phyloP scores from a whole-genome alignment of 2,888 invertebrate species.

The Actias luna region DNA sequence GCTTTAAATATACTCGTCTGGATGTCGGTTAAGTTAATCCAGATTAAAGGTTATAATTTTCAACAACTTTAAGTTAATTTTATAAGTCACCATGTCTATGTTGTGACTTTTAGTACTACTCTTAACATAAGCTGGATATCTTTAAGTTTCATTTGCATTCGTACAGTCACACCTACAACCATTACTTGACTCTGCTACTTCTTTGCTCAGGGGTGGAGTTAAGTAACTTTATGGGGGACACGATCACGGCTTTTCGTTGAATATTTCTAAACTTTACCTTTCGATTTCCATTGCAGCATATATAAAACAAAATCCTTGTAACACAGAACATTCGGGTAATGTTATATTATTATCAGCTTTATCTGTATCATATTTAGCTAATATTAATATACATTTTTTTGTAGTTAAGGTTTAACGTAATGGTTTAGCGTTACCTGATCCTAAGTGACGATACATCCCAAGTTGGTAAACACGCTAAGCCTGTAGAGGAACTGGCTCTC shows the following conservation, averaged over 20 bases:
- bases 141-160: conserved; percentile 10
- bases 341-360: background rate
- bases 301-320: background rate
- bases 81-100: background rate
- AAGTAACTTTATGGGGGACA: background rate
- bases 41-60: background rate
- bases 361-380: background rate
- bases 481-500: no score
- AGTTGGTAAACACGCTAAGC: no score
- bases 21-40: no score
- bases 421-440: no score
- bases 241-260: no score
- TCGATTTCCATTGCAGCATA: no score
- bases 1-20: no score
- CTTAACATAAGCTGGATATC: background rate
- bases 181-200: background rate
- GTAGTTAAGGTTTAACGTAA: no score
- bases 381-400: background rate
- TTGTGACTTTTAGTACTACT: background rate
- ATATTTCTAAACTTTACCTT: no score
- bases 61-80: background rate
- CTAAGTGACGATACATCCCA: no score
- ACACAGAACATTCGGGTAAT: background rate
- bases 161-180: background rate
- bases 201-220: conserved; percentile 7